Evolutionary conservation across 2,888 invertebrate species (phyloP), one percentile per base, ranked within the genome.

Genomic region (Argyresthia goedartella): DNA sequence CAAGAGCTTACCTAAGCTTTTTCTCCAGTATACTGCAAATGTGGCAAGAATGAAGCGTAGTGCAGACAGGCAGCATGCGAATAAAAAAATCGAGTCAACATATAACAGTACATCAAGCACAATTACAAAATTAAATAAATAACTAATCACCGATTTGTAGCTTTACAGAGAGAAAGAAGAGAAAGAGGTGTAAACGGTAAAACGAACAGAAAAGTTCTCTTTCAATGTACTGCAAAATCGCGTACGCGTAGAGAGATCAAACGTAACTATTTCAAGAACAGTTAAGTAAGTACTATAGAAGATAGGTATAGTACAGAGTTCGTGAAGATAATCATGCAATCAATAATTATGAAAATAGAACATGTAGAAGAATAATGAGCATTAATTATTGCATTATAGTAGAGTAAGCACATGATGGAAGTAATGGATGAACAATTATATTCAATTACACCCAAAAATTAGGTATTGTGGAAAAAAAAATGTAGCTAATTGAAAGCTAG

Each of bases 1-100:
- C 25, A 25, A 64, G 62, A 70, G 71, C 92, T 91, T 89, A 93
- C 93, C 93, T 91, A 88, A 92, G 91, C 89, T 92, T 92, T 88
- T 91, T 93, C 89, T 93, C 93, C 92, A 93, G 88, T 89, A 93
- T 93, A 87, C 93, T 93, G 88, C 81, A 81, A 81, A 78, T 82
- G 72, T 76, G 81, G 80, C 81, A 85, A 85, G 78, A 82, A 82
- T 82, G 81, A 85, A 86, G 86, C 85, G 86, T 76, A 71, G 86
- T 86, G 86, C 81, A 81, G 82, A 85, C 84, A 87, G 86, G 88
- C 82, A 82, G 88, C 87, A 89, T 85, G 85, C 86, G 84, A 86
- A 85, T 74, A 81, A 82, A 81, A 85, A 81, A 74, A 69, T 50
- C 49, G 13, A 54, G 34, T 52, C 66, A 69, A 84, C 78, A 77